Evolutionary conservation across 37 sponge, comb jelly and placozoan genomes (phyloP), one percentile per base, ranked within the genome.

Genomic region (Aphrocallistes beatrix): DNA sequence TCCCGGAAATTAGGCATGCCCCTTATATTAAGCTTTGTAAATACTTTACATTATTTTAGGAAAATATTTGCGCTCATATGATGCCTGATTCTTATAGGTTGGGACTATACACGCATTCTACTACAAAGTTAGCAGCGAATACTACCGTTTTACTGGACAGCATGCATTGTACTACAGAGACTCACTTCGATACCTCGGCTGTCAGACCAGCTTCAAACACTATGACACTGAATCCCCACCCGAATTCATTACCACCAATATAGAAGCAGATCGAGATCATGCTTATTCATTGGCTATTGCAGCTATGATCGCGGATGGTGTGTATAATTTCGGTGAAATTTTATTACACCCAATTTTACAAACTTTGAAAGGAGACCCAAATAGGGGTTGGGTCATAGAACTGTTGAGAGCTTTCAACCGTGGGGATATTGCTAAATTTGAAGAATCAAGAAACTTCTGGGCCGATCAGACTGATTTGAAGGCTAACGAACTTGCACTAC

Each of bases 321-420:
- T 60, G 75, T 60, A 60, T 60, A 60, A 60, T 60, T 60, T 60
- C 75, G 75, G 75, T 60, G 75, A 60, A 60, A 60, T 60, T 60
- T 30, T 60, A 19, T 28, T 60, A 6, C 75, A 60, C 21, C 75
- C 75, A 1, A 60, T 60, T 60, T 30, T 60, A 13, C 75, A 60
- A 13, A 60, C 75, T 60, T 60, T 60, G 34, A 60, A 60, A 28
- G 75, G 17, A 19, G 75, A 60, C 34, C 75, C 75, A 32, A 30
- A 60, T 28, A 60, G 21, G 21, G 75, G 10, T 1, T 60, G 75
- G 75, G 21, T 60, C n/a, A 60, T 60, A 32, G 75, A 60, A 25
- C n/a, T 60, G 34, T 28, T 60, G 34, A 19, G 75, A 19, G 75
- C 75, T 60, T 60, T 60, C 34, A 60, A 60, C 75, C 10, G 75